Base-by-base conservation (phyloP, 2,113 vertebrate species). In the Regulus satrapa region DNA sequence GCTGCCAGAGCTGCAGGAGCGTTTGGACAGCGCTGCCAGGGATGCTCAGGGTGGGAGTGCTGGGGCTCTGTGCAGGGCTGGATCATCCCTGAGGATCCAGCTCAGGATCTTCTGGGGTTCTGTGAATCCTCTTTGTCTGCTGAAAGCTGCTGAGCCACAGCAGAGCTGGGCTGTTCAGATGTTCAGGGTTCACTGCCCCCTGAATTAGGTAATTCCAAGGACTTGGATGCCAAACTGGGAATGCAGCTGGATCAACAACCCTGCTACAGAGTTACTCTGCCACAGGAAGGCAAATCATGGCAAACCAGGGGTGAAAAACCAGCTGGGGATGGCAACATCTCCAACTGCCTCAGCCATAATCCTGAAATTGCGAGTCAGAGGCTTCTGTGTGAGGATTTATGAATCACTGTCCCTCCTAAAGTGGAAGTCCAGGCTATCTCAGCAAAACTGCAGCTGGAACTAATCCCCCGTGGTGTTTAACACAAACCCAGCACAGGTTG, bases 361-460 rank as follows among this genome's bases (percentile, higher is more conserved):
- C 73, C 86, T 13, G 5, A 74, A 89, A 67, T 16, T 7, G 24
- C 89, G 95, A 95, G 51, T 92, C 87, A 95, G 76, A 96, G 48
- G 31, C 61, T 78, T 67, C 56, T 72, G 52, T 20, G 74, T 4
- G 32, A 85, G 62, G 81, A 63, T 89, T 85, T 92, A 32, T 85
- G 92, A 94, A 89, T 94, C 88, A 56, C 40, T 75, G 81, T 82
- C 77, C 28, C 49, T 32, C 84, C 85, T 82, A 52, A 61, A 94
- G 64, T 87, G 69, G 77, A 88, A 95, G 89, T 9, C 29, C 29
- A 36, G 88, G 85, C 90, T 79, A 69, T 41, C 90, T 95, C 90
- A 97, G 92, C 90, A 79, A 32, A 95, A 88, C 40, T 93, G 95
- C 95, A 94, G 90, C 95, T 97, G 95, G 90, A 92, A 80, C 85